These are phyloP conservation scores for Sicus ferrugineus DNA, from an alignment of 2,888 invertebrate genomes.

Conservation along the genomic window DNA sequence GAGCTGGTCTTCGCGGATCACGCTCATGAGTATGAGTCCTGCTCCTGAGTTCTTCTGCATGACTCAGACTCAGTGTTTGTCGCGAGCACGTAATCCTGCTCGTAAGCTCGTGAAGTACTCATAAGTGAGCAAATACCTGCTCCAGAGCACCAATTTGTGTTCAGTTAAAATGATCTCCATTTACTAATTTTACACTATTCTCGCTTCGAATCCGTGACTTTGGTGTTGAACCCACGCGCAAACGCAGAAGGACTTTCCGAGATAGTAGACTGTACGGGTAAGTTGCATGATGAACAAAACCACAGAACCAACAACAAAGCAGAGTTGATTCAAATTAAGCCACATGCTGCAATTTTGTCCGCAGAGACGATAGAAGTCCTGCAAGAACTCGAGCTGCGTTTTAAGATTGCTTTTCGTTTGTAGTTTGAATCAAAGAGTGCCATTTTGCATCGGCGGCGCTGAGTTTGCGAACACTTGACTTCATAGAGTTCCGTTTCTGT, in stretches of 20 bases:
- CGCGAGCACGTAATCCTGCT: too few relatives aligned
- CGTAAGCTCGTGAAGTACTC: neutral
- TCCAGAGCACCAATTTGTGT: neutral
- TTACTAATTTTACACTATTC: neutral
- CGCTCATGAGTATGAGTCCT: too few relatives aligned
- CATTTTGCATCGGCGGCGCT: neutral
- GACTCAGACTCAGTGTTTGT: too few relatives aligned
- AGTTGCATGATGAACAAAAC: constrained; percentile 63
- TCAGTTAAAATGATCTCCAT: neutral
- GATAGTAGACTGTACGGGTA: constrained; percentile 89
- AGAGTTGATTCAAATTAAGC: constrained; percentile 35
- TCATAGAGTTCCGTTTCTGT: constrained; percentile 21
- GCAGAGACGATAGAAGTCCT: neutral
- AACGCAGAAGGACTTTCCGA: constrained; percentile 84
- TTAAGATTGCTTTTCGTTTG: constrained; percentile 24
- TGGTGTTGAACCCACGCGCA: constrained; percentile 5
- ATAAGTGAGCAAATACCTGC: neutral
- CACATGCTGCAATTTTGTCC: neutral
- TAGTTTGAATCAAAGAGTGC: constrained; percentile 20
- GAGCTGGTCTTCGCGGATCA: too few relatives aligned
- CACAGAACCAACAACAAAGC: constrained; percentile 40
- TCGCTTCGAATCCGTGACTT: neutral
- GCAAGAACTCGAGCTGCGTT: neutral
- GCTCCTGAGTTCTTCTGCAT: too few relatives aligned
- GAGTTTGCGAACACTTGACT: neutral